These are phyloP conservation scores for Tolmerus cingulatus DNA, from an alignment of 2,888 invertebrate species.

Conservation along the genomic window DNA sequence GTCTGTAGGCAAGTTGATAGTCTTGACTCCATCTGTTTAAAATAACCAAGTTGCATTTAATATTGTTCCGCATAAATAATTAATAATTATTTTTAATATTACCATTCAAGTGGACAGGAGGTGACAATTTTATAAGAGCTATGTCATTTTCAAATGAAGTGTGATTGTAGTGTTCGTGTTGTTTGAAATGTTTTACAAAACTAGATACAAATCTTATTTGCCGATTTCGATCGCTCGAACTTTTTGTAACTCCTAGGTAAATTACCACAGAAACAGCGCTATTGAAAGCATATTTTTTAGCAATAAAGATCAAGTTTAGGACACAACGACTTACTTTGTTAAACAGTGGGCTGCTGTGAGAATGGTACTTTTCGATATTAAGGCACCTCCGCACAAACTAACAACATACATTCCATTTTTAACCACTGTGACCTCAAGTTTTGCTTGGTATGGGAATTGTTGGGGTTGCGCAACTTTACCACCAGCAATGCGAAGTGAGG, in stretches of 20 bases:
- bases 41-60: not conserved
- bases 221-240: not conserved
- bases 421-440: not conserved
- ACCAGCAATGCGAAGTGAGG: slow-evolving; percentile 56
- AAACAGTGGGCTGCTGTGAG: not conserved
- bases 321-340: not conserved
- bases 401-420: not conserved
- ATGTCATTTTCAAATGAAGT: not conserved
- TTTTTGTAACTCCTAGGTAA: not conserved
- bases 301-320: not conserved
- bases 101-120: not conserved
- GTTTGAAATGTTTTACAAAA: not conserved
- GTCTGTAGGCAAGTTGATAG: not conserved
- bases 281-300: not conserved
- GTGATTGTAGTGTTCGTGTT: not conserved
- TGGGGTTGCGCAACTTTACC: slow-evolving; percentile 57
- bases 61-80: not conserved
- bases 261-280: not conserved
- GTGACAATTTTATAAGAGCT: not conserved
- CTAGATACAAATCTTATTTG: not conserved
- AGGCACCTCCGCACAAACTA: not conserved
- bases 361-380: not conserved
- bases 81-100: not conserved
- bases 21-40: not conserved
- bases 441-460: slow-evolving; percentile 55